Conservation (phyloP, 2,888 invertebrate species). For the Phyllotreta striolata region DNA sequence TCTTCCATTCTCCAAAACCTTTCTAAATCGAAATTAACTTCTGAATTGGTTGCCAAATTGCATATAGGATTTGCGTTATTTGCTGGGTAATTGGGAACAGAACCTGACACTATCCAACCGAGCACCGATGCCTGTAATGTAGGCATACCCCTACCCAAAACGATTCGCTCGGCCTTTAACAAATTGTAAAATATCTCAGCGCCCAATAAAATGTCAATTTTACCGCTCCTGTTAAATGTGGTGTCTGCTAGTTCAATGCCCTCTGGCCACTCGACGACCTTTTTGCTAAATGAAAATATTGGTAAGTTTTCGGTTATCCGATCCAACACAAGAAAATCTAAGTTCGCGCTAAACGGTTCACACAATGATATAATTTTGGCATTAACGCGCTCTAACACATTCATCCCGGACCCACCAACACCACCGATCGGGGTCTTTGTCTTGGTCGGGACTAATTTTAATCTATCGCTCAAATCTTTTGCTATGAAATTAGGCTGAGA, state of each 20-base stretch:
- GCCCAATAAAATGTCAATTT: conserved; percentile 24
- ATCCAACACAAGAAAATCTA: too few species aligned
- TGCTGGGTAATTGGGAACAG: not conserved
- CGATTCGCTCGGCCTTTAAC: conserved; percentile 23
- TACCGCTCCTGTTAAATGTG: too few species aligned
- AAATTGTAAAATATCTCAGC: conserved; percentile 35
- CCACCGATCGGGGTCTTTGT: too few species aligned
- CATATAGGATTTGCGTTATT: conserved; percentile 3
- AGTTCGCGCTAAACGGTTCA: too few species aligned
- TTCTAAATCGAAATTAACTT: conserved; percentile 29
- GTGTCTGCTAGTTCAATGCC: conserved; percentile 13
- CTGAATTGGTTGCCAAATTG: conserved; percentile 28
- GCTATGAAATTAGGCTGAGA: conserved; percentile 28
- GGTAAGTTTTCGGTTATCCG: too few species aligned
- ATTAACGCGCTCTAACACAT: too few species aligned
- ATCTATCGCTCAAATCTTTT: conserved; percentile 16
- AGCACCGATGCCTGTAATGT: conserved; percentile 31
- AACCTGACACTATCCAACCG: conserved; percentile 28
- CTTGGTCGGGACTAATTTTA: conserved; percentile 16
- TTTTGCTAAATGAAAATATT: too few species aligned
- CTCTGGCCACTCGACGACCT: too few species aligned
- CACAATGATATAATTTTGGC: too few species aligned
- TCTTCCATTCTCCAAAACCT: conserved; percentile 33
- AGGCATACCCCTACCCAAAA: conserved; percentile 25
- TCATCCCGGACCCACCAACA: too few species aligned